Percentiles rank a stretch among this genome's conserved stretches.
These are phyloP conservation scores for Lepus oiostolus DNA, from an alignment of 2,797 vertebrate genomes.

Conservation along the genomic window DNA sequence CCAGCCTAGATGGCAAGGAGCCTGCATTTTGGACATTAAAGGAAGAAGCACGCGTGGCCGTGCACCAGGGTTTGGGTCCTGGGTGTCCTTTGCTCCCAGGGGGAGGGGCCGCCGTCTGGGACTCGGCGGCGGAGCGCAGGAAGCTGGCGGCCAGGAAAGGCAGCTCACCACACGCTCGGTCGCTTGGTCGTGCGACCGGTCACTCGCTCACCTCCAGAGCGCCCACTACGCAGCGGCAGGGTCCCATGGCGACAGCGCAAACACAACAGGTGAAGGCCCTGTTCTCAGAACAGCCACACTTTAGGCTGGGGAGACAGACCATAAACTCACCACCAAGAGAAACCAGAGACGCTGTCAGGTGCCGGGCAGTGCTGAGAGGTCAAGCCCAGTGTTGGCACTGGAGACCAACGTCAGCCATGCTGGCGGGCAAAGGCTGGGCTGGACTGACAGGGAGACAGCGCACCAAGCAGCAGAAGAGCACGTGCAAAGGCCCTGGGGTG, in stretches of 20 bases:
- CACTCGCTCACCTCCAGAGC: neutral
- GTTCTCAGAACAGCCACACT: neutral
- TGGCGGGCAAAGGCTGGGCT: neutral
- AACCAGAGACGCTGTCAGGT: neutral
- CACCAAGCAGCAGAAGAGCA: too few species aligned
- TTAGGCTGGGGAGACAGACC: neutral
- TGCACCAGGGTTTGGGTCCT: neutral
- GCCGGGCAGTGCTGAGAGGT: fast-evolving
- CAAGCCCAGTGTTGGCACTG: fast-evolving
- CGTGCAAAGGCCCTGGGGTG: neutral
- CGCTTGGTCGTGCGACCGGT: neutral
- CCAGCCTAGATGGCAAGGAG: too few species aligned
- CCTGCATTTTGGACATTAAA: neutral
- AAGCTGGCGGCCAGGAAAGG: too few species aligned
- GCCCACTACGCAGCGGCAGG: fast-evolving
- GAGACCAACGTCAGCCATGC: neutral
- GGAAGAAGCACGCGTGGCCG: fast-evolving
- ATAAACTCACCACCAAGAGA: neutral
- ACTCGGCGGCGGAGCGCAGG: too few species aligned
- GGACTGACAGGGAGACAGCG: neutral
- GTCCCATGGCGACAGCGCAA: neutral
- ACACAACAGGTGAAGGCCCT: too few species aligned
- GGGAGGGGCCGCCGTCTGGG: too few species aligned
- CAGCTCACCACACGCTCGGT: too few species aligned
- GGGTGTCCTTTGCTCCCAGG: too few species aligned